A percentile compares a stretch with the other conserved stretches of the same genome.
These are phyloP conservation scores for Malurus elegans DNA, from an alignment of 2,113 vertebrate species.

Conservation along the genomic window DNA sequence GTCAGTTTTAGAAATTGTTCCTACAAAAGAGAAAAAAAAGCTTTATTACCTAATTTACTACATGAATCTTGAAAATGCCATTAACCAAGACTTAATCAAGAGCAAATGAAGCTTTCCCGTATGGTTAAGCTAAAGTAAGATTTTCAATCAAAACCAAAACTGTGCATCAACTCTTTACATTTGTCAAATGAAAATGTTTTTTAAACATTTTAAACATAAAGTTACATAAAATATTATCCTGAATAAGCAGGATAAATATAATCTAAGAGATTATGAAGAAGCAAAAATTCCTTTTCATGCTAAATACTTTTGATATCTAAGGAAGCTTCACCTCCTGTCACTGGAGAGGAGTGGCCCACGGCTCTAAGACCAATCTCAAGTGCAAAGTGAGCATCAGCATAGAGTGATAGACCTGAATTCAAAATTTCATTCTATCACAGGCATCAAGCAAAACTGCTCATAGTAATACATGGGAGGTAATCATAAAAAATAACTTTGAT, in stretches of 20 bases:
- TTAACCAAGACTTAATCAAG: not conserved
- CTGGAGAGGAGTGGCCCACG: not conserved
- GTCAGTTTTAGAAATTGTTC: conserved; percentile 87
- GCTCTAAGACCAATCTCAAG: not conserved
- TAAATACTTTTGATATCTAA: not conserved
- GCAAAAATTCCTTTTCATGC: not conserved
- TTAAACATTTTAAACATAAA: not conserved
- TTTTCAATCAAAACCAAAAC: not conserved
- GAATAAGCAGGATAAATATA: not conserved
- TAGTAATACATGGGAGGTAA: not conserved
- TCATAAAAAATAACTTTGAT: not conserved
- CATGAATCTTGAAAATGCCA: not conserved
- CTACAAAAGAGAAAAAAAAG: conserved; percentile 53
- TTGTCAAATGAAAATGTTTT: not conserved
- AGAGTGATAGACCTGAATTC: not conserved
- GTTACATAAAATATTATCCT: not conserved
- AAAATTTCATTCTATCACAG: not conserved
- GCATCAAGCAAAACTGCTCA: not conserved
- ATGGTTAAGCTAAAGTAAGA: not conserved
- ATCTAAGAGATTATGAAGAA: not conserved
- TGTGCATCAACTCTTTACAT: not conserved
- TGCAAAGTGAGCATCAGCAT: rapidly evolving
- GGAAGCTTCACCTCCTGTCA: not conserved
- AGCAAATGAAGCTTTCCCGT: not conserved
- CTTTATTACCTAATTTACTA: not conserved